These are phyloP conservation scores for Limenitis camilla DNA, from an alignment of 2,888 invertebrate species.

Conservation along the genomic window DNA sequence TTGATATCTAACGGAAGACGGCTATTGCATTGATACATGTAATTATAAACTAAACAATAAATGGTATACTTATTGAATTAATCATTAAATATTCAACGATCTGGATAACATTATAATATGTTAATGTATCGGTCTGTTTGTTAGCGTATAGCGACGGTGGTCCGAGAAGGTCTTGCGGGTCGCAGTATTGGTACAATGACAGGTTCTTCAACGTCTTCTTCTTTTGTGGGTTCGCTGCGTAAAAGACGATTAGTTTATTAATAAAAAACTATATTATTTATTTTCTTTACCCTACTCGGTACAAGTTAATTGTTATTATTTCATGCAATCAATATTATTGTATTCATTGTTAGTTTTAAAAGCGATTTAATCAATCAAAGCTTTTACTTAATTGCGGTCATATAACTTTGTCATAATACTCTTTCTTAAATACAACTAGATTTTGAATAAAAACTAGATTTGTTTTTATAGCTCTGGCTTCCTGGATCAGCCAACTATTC, in stretches of 20 bases:
- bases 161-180: slow-evolving; percentile 49
- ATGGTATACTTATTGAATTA: background rate
- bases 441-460: too few relatives aligned
- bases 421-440: too few relatives aligned
- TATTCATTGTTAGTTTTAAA: too few relatives aligned
- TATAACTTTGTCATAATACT: too few relatives aligned
- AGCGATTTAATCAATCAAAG: too few relatives aligned
- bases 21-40: slow-evolving; percentile 32
- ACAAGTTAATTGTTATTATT: too few relatives aligned
- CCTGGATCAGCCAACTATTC: background rate
- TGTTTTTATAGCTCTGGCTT: too few relatives aligned
- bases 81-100: background rate
- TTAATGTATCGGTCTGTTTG: background rate
- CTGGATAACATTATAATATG: background rate
- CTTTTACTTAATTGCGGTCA: too few relatives aligned
- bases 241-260: background rate
- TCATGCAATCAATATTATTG: too few relatives aligned
- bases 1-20: slow-evolving; percentile 55
- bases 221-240: slow-evolving; percentile 44
- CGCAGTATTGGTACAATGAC: slow-evolving; percentile 59
- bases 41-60: slow-evolving; percentile 1
- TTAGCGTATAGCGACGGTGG: slow-evolving; percentile 45
- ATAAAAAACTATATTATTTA: too few relatives aligned
- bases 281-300: too few relatives aligned
- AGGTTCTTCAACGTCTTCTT: slow-evolving; percentile 43